Evolutionary conservation across 2,888 invertebrate genomes (phyloP), one percentile per base, ranked within the genome.

Genomic region (Xylocampa areola): DNA sequence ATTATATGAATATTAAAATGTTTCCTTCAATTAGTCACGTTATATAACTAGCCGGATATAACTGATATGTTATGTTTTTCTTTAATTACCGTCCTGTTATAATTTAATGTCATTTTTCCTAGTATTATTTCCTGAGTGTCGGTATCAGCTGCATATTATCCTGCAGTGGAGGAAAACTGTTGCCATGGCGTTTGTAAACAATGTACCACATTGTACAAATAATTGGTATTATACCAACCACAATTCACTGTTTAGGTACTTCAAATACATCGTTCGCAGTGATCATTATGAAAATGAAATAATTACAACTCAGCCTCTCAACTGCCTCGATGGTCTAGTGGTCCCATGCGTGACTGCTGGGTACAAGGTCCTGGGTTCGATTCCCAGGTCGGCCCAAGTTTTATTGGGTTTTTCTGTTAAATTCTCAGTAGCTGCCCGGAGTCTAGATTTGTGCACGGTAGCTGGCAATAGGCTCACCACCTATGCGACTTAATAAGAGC

Each of bases 21-120:
- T 37, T 14, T n/a, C 7, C 27, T 23, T 8, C 16, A 51, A 47
- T 37, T 51, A 45, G 6, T 5, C 17, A 29, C 21, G 21, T n/a
- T n/a, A 21, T 21, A 21, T 27, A 37, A 14, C 19, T 1, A 29
- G n/a, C 29, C 25, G 43, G 68, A 39, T 39, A 10, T 13, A 23
- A 14, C 21, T 25, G 16, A 33, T 66, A 36, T 33, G 45, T 30
- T 27, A 16, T 29, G 10, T 67, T 43, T 40, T 59, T 41, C 8
- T 43, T 47, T 43, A 39, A 60, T 52, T 37, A 25, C 33, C 19
- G 13, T 4, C 19, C 16, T 10, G 13, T 37, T 40, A 36, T 32
- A 17, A 33, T 16, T 19, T 11, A 37, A 36, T 53, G 36, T 33
- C 11, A 39, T 16, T 14, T 23, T 36, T 14, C 10, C 2, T 25